Conservation (phyloP, 2,113 vertebrate genomes). For the Ondatra zibethicus region DNA sequence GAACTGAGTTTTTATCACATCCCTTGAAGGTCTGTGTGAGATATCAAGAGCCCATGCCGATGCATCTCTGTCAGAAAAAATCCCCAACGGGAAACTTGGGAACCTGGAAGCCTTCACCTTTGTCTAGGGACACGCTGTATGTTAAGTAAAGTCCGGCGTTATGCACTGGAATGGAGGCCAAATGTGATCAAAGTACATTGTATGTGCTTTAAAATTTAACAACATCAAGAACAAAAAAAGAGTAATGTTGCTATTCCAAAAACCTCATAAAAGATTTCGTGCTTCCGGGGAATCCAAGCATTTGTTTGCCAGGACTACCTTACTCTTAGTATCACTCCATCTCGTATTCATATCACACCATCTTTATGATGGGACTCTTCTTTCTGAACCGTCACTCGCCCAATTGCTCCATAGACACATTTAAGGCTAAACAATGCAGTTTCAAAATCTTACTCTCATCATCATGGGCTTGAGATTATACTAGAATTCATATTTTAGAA, state of each 20-base stretch:
- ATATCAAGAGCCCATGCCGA: background rate
- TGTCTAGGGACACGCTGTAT: background rate
- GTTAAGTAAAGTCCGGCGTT: background rate
- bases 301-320: background rate
- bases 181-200: background rate
- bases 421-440: background rate
- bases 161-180: background rate
- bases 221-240: background rate
- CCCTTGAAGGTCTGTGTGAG: constrained; percentile 7
- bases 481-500: background rate
- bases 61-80: background rate
- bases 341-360: background rate
- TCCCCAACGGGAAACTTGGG: background rate
- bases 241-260: background rate
- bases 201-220: background rate
- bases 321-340: background rate
- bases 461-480: background rate
- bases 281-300: background rate
- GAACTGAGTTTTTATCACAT: constrained; percentile 62
- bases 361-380: background rate
- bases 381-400: background rate
- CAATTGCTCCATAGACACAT: background rate
- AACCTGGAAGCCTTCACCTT: background rate
- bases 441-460: background rate
- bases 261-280: background rate